Percentiles rank a stretch among this genome's conserved stretches.
Conservation (phyloP, 1,140 invertebrate species). For the Drosophila persimilis region DNA sequence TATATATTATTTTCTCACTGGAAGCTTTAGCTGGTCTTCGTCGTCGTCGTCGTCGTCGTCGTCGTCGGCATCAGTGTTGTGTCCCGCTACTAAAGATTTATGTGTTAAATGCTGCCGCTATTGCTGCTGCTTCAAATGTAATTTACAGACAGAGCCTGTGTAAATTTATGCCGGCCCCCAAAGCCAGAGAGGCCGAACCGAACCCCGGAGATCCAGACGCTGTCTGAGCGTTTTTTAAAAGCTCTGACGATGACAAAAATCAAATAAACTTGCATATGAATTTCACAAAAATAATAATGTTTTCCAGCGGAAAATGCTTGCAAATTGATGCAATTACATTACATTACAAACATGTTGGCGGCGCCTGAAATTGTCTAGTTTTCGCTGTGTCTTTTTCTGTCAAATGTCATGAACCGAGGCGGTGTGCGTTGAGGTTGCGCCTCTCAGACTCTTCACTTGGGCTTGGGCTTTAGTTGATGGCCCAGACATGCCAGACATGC, state of each 20-base stretch:
- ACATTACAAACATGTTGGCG: constrained; percentile 22
- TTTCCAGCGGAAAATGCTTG: constrained; percentile 12
- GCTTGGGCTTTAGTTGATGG: constrained; percentile 13
- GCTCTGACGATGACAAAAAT: neutral
- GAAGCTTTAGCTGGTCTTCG: constrained; percentile 27
- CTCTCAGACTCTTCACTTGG: neutral
- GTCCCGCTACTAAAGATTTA: constrained; percentile 63
- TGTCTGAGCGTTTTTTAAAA: constrained; percentile 41
- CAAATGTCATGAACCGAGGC: constrained; percentile 56
- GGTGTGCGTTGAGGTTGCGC: constrained; percentile 24
- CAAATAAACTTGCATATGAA: constrained; percentile 41
- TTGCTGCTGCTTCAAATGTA: constrained; percentile 58
- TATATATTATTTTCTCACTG: constrained; percentile 53
- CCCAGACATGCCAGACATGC: constrained; percentile 16
- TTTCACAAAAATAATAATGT: constrained; percentile 37
- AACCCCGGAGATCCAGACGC: constrained; percentile 16
- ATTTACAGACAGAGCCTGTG: constrained; percentile 68
- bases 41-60: constrained; percentile 3
- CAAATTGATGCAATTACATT: constrained; percentile 43
- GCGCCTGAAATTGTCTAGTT: constrained; percentile 47
- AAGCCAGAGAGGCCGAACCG: constrained; percentile 15
- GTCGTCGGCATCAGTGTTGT: constrained; percentile 6
- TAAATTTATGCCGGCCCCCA: constrained; percentile 63
- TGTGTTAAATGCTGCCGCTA: constrained; percentile 58
- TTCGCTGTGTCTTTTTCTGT: constrained; percentile 20